These are phyloP conservation scores for Elymnias hypermnestra DNA, from an alignment of 1,140 invertebrate genomes.

Conservation along the genomic window DNA sequence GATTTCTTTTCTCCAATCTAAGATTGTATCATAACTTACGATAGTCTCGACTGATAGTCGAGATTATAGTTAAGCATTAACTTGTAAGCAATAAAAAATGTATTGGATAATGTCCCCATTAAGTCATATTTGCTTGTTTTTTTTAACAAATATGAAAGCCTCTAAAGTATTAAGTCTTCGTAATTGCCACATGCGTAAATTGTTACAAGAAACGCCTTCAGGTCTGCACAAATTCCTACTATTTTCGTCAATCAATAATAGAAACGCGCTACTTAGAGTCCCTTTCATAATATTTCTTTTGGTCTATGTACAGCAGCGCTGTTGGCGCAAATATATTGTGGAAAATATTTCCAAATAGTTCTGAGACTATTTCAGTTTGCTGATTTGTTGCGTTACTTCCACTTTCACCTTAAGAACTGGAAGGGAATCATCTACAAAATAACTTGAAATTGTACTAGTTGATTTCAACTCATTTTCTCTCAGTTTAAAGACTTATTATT, in stretches of 20 bases:
- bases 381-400: not conserved
- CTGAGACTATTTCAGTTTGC: conserved; percentile 4
- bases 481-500: no score
- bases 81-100: no score
- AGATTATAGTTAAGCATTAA: not conserved
- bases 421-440: conserved; percentile 1
- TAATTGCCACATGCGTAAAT: not conserved
- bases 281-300: conserved; percentile 15
- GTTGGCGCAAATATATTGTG: conserved; percentile 7
- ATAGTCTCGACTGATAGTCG: not conserved
- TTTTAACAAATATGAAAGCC: conserved; percentile 1
- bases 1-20: no score
- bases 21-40: not conserved
- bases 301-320: no score
- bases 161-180: not conserved
- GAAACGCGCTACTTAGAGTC: conserved; percentile 9
- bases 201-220: not conserved
- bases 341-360: conserved; percentile 11
- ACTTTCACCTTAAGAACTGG: not conserved
- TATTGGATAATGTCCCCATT: not conserved
- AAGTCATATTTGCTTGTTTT: no score
- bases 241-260: conserved; percentile 4
- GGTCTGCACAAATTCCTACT: no score
- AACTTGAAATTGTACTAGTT: no score
- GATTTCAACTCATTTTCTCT: no score